Base-by-base conservation (phyloP, 2,888 invertebrate species). In the Teleiodes luculella region DNA sequence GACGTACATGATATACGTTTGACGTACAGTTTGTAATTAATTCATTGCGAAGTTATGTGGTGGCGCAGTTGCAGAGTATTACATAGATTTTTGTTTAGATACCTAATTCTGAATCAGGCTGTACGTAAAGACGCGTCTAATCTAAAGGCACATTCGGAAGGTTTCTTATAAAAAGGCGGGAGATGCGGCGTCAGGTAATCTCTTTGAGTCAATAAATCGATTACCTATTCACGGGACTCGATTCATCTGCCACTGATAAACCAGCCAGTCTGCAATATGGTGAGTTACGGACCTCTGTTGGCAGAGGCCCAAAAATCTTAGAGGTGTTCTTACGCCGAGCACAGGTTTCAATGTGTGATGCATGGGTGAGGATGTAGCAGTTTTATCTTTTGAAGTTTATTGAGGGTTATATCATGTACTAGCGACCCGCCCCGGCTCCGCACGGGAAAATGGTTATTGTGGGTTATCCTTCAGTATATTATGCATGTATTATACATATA, bases 271-370 rank as follows among this genome's bases (percentile, higher is more conserved):
- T 20, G 39, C 39, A 41, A 41, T 41, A 20, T 41, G 37, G 50
- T 50, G 28, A 50, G 37, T 28, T 50, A 50, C 39, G 37, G 30
- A 14, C 37, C 37, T 36, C 14, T 4, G 14, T 50, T 50, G 50
- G 50, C 50, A 28, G 10, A 16, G 18, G 30, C 14, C 51, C 51
- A 51, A 51, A 41, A 39, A 30, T 49, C 20, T 36, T 3, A 24
- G 49, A 36, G 49, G 36, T 36, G 49, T 7, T 20, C n/a, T 18
- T 28, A n/a, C 18, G 20, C 39, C 18, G 43, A 43, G 28, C 43
- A 20, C 43, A 43, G 43, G 43, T 43, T 43, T 43, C 43, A 43
- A 41, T 43, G 28, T 43, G 43, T 43, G 43, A 43, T 43, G 43
- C 28, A 43, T 43, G 0, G 24, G 13, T 20, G 8, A 8, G 43